phyloP scores from a whole-genome alignment of 2,113 vertebrate species.

The Otocyon megalotis region DNA sequence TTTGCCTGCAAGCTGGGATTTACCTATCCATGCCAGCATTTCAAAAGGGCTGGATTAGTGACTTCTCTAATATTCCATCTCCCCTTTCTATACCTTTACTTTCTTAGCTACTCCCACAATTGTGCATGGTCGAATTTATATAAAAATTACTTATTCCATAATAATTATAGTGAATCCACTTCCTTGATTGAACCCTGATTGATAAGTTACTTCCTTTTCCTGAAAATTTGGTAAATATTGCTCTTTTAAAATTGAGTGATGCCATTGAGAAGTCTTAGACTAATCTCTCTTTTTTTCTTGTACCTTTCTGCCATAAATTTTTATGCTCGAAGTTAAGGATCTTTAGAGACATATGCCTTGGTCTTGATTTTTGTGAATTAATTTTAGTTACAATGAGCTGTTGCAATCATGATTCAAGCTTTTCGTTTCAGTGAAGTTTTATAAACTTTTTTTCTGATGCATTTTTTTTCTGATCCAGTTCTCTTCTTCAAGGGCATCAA shows the following conservation, averaged over 20 bases:
- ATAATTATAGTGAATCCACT: neutral
- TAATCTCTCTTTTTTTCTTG: neutral
- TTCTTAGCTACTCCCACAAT: constrained; percentile 5
- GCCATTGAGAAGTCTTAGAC: constrained; percentile 26
- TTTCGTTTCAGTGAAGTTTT: constrained; percentile 52
- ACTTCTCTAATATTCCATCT: constrained; percentile 20
- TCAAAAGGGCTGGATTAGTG: constrained; percentile 14
- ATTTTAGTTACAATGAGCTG: constrained; percentile 39
- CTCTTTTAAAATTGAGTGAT: constrained; percentile 52
- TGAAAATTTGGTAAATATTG: neutral
- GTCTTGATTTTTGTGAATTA: constrained; percentile 34
- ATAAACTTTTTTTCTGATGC: neutral
- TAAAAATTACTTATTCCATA: neutral
- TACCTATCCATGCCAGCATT: neutral
- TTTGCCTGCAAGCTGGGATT: constrained; percentile 49
- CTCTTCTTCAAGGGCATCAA: neutral
- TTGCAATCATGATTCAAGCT: constrained; percentile 27
- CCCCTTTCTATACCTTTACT: neutral
- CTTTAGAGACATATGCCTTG: constrained; percentile 7
- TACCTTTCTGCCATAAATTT: constrained; percentile 27
- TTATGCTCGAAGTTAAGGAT: constrained; percentile 44
- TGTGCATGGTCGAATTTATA: neutral
- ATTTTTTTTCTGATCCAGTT: neutral
- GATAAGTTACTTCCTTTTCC: constrained; percentile 14
- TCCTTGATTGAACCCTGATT: neutral